Base-by-base conservation (phyloP, 30 jellyfish, hydroid and myxozoan genomes). In the Hydractinia echinata region DNA sequence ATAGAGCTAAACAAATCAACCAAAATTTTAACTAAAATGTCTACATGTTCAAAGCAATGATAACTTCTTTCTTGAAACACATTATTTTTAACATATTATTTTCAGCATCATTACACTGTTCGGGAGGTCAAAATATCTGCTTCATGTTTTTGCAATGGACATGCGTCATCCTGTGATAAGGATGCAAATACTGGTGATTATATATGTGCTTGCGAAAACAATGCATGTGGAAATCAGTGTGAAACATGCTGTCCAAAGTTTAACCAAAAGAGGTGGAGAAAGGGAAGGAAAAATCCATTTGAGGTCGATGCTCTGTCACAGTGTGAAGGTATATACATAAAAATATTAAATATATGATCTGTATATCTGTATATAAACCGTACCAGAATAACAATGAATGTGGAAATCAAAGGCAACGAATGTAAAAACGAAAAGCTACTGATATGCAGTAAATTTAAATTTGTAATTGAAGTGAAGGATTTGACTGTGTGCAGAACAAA, bases 141-240 rank as follows among this genome's bases (percentile, higher is more conserved):
- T 53, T 72, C 61, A 18, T 91, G 97, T 76, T 83, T 77, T 67
- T 91, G 97, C 84, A 91, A 86, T 83, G 97, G 96, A 6, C 97
- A 91, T 58, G 96, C 90, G 30, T 85, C 97, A 2, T 85, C 51
- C 21, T 91, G 97, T 85, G 78, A 49, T 83, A 73, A 80, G 51
- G 81, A 83, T 54, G 51, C 81, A 10, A 83, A 91, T 18, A 76
- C 89, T 21, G 95, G 95, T 5, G 79, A 60, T 6, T 52, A 89
- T 53, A 7, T 44, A 5, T 91, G 97, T 72, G 73, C 50, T 8
- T 91, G 97, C 90, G 77, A 78, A 53, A 91, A 86, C 88, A 91
- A 91, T 68, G 95, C 97, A 5, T 91, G 97, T 72, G 97, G 97
- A 51, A 81, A 82, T 18, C 66, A 72, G 55, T 91, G 97, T 71